These are phyloP conservation scores for Agriopis marginaria DNA, from an alignment of 2,888 invertebrate species.

Conservation along the genomic window DNA sequence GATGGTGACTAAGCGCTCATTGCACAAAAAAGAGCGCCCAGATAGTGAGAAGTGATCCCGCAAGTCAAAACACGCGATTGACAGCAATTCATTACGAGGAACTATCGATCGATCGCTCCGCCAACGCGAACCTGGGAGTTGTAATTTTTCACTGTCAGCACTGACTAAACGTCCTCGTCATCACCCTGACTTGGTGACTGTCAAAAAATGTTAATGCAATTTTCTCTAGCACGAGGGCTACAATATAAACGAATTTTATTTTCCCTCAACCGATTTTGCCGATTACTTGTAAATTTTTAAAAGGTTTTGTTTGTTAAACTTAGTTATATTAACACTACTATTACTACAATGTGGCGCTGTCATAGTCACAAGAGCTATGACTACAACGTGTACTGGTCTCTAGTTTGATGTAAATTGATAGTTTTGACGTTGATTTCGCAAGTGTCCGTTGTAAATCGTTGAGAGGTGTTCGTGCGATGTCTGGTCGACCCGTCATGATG, in stretches of 20 bases:
- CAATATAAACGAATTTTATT: constrained; percentile 53
- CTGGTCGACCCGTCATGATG: constrained; percentile 68
- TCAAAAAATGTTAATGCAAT: constrained; percentile 81
- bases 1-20: constrained; percentile 69
- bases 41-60: constrained; percentile 73
- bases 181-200: constrained; percentile 77
- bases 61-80: constrained; percentile 81
- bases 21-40: constrained; percentile 54
- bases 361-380: constrained; percentile 61
- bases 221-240: constrained; percentile 67
- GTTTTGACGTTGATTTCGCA: constrained; percentile 53
- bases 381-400: constrained; percentile 55
- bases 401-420: constrained; percentile 41
- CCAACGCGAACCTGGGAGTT: constrained; percentile 68
- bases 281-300: constrained; percentile 47
- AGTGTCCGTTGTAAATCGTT: constrained; percentile 58
- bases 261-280: constrained; percentile 57
- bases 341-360: constrained; percentile 52
- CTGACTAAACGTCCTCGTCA: constrained; percentile 80
- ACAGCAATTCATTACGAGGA: constrained; percentile 84
- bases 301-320: constrained; percentile 59
- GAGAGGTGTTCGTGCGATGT: constrained; percentile 61
- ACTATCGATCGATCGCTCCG: constrained; percentile 77
- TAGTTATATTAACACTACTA: constrained; percentile 53
- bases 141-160: constrained; percentile 84